Base-by-base conservation (phyloP, 2,113 vertebrate genomes). In the Phalacrocorax brasilianus region DNA sequence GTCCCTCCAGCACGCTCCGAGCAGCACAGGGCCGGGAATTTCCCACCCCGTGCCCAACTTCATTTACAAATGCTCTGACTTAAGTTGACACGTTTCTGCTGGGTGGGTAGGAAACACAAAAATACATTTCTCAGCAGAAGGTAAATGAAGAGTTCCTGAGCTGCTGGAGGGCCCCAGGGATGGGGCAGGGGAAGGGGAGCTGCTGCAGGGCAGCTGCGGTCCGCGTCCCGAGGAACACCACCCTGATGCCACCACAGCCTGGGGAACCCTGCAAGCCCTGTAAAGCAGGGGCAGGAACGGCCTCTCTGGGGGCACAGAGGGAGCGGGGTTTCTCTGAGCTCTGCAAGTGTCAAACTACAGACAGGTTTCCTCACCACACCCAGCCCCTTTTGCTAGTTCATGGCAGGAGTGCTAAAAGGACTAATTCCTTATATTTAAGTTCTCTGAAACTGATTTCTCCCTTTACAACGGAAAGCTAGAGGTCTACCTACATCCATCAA, bases 381-480 rank as follows among this genome's bases (percentile, higher is more conserved):
- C 63, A 67, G 71, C 38, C 84, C 33, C 63, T 42, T 13, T 12
- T 7, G 66, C 53, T 0, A 1, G n/a, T 11, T 49, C 40, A 26
- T 1, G 5, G 28, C 8, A 6, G 0, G 7, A 55, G 32, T 3
- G 8, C 70, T 8, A 27, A 28, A 33, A 18, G 13, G 33, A 6
- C 66, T 5, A 2, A 2, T 32, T 24, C 56, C 35, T 55, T 33
- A 23, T 21, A 42, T 7, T 0, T 1, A 3, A 4, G 1, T 23
- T 20, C 14, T 30, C 67, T 23, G 30, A 14, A 72, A 17, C 22
- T 42, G 14, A 3, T 26, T 23, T 26, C 55, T 77, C 50, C 71
- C 6, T 8, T 55, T 5, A 22, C 24, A 42, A 74, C 9, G 81
- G 5, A 7, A 24, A 59, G 45, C 28, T 75, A 9, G 3, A 4